These are phyloP conservation scores for Agriopis leucophaearia DNA, from an alignment of 2,888 invertebrate genomes.

Conservation along the genomic window DNA sequence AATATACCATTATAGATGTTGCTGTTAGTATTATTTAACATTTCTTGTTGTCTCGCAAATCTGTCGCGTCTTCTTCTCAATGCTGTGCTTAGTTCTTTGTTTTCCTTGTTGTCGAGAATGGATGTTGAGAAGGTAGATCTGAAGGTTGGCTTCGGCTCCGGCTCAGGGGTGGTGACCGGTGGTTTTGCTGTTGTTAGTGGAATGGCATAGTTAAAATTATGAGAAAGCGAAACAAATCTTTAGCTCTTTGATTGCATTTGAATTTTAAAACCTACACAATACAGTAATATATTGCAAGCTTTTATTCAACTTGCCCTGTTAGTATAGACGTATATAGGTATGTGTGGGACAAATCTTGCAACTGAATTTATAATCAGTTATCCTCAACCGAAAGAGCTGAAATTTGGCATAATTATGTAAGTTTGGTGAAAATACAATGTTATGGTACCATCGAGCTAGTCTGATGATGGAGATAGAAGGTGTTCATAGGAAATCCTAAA, in stretches of 20 bases:
- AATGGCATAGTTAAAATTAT: slow-evolving; percentile 50
- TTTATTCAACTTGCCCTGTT: too few relatives aligned
- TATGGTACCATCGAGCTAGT: too few relatives aligned
- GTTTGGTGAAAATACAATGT: too few relatives aligned
- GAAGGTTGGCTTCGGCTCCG: slow-evolving; percentile 53
- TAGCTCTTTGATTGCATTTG: neutral
- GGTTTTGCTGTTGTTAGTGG: slow-evolving; percentile 75
- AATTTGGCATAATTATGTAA: too few relatives aligned
- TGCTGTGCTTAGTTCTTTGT: slow-evolving; percentile 93
- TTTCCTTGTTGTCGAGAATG: slow-evolving; percentile 73
- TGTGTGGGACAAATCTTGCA: too few relatives aligned
- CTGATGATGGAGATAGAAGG: too few relatives aligned
- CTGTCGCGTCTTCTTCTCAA: slow-evolving; percentile 93
- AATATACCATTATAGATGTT: slow-evolving; percentile 65
- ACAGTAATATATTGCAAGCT: too few relatives aligned
- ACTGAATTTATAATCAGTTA: too few relatives aligned
- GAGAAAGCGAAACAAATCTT: slow-evolving; percentile 10
- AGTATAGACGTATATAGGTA: too few relatives aligned
- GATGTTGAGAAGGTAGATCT: slow-evolving; percentile 64
- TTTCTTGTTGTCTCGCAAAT: slow-evolving; percentile 93
- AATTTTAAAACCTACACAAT: too few relatives aligned
- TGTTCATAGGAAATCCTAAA: too few relatives aligned
- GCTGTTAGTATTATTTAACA: slow-evolving; percentile 68
- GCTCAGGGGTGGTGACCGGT: slow-evolving; percentile 63
- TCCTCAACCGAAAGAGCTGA: too few relatives aligned